These are phyloP conservation scores for Macrotus californicus DNA, from an alignment of 2,113 vertebrate genomes.

Conservation along the genomic window DNA sequence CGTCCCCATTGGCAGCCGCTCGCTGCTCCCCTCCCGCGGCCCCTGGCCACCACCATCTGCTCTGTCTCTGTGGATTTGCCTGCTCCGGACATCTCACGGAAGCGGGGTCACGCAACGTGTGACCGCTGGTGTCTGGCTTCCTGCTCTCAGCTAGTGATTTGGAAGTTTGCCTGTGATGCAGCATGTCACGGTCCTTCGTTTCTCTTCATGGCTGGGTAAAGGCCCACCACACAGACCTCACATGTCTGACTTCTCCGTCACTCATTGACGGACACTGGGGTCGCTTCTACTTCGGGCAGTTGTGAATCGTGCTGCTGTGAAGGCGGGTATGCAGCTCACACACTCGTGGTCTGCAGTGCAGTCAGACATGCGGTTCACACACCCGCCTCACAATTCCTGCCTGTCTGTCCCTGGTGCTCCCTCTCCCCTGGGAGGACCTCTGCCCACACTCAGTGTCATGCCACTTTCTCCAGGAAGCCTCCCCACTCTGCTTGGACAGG, in stretches of 20 bases:
- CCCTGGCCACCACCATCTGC: accelerated
- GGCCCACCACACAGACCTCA: accelerated
- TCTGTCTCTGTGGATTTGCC: accelerated
- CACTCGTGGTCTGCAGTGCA: accelerated
- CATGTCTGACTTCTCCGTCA: accelerated
- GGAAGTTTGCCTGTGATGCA: accelerated
- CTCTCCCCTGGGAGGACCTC: not conserved
- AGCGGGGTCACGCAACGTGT: accelerated
- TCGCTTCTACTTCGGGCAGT: not conserved
- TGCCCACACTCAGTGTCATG: not conserved
- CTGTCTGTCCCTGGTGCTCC: not conserved
- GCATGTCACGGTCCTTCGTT: accelerated
- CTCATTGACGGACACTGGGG: accelerated
- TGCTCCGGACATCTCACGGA: accelerated
- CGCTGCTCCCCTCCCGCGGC: accelerated
- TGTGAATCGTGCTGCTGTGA: accelerated
- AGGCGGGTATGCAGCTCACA: accelerated
- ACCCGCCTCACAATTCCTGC: not conserved
- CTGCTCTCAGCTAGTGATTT: accelerated
- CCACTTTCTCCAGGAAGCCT: not conserved
- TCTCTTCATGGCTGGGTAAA: not conserved
- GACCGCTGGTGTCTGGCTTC: not conserved
- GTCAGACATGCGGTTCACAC: not conserved
- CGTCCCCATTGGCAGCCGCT: accelerated
- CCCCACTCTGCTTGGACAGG: not conserved